Conservation (phyloP, 2,888 invertebrate species). For the Acleris holmiana region DNA sequence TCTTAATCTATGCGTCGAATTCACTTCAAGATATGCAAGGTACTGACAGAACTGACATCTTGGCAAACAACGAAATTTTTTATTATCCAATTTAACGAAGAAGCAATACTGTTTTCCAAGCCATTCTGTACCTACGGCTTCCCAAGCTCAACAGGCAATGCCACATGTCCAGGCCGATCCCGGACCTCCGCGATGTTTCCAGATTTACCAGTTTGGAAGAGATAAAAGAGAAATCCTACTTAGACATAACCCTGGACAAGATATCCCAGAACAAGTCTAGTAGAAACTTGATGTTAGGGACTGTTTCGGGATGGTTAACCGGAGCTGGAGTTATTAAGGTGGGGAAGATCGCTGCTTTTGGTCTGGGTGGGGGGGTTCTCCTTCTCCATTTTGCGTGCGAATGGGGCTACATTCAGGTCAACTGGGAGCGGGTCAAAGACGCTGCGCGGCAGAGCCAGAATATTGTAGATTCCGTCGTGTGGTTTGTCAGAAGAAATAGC, state of each 20-base stretch:
- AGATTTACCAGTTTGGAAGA: conserved; percentile 46
- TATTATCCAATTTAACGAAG: background rate
- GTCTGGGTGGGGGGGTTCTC: conserved; percentile 94
- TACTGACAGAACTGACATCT: background rate
- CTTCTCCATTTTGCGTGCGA: conserved; percentile 94
- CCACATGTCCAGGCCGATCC: conserved; percentile 66
- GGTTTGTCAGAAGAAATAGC: conserved; percentile 86
- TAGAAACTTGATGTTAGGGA: conserved; percentile 64
- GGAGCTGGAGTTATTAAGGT: conserved; percentile 91
- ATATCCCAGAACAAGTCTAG: conserved; percentile 54
- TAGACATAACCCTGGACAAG: conserved; percentile 57
- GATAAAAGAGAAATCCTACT: conserved; percentile 50
- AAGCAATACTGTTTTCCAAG: conserved; percentile 9
- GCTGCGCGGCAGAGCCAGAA: conserved; percentile 90
- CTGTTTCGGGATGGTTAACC: conserved; percentile 84
- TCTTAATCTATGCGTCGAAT: too few relatives aligned
- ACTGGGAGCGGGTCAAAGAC: conserved; percentile 93
- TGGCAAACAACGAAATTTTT: too few relatives aligned
- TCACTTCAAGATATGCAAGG: too few relatives aligned
- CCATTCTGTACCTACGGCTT: conserved; percentile 35
- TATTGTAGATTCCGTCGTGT: conserved; percentile 88
- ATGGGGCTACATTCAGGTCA: conserved; percentile 93
- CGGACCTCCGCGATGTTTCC: conserved; percentile 52
- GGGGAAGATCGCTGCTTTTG: conserved; percentile 94
- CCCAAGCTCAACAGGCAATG: conserved; percentile 47